Percentiles rank a stretch among this genome's conserved stretches.
Conservation (phyloP, 1,140 invertebrate genomes). For the Asobara japonica region DNA sequence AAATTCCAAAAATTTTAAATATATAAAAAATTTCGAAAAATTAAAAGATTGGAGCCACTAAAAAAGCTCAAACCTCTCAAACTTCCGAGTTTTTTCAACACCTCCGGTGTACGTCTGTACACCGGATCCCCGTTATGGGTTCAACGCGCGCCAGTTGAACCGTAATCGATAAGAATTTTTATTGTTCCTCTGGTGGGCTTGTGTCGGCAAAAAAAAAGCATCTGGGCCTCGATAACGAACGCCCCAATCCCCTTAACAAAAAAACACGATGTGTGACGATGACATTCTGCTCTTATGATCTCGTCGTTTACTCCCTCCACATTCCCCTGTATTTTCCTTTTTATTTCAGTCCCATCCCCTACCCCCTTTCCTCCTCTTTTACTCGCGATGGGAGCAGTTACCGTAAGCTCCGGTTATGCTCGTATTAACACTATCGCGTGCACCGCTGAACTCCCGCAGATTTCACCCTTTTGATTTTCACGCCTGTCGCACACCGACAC, state of each 20-base stretch:
- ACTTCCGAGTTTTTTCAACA: background rate
- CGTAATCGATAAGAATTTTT: conserved; percentile 34
- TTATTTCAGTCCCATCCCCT: background rate
- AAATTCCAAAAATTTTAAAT: no score
- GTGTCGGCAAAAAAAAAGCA: conserved; percentile 9
- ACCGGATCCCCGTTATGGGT: background rate
- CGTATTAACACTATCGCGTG: conserved; percentile 29
- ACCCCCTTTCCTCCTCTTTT: background rate
- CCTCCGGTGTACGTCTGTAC: background rate
- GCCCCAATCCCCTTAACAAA: background rate
- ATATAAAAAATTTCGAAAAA: background rate
- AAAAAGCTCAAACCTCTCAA: background rate
- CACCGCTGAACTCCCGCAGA: background rate
- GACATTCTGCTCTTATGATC: conserved; percentile 1
- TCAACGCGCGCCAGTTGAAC: conserved; percentile 8
- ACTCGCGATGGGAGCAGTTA: conserved; percentile 19
- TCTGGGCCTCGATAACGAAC: conserved; percentile 10
- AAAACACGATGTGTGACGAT: background rate
- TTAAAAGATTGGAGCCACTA: background rate
- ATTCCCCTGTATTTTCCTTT: background rate
- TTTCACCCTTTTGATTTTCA: conserved; percentile 18
- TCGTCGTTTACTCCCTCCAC: background rate
- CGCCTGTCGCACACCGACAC: conserved; percentile 26
- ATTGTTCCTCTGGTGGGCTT: background rate
- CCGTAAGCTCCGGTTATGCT: conserved; percentile 34